These are phyloP conservation scores for Hartigia nigra DNA, from an alignment of 2,888 invertebrate species.

Conservation along the genomic window DNA sequence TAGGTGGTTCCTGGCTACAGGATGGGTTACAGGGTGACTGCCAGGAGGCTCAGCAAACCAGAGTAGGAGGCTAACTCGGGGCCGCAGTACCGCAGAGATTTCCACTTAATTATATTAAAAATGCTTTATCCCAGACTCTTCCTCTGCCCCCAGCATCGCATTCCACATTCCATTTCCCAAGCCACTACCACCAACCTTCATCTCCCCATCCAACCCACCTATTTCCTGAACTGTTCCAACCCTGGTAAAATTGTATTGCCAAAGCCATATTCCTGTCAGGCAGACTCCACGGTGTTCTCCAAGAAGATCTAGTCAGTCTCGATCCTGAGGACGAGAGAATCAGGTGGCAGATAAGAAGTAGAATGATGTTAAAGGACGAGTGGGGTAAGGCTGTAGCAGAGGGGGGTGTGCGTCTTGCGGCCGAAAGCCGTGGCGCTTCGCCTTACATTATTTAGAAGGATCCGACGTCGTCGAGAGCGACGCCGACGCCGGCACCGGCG, in stretches of 20 bases:
- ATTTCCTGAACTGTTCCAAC: neutral
- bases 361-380: neutral
- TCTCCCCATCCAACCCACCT: neutral
- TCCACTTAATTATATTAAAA: slow-evolving; percentile 66
- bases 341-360: neutral
- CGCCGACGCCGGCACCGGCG: slow-evolving; percentile 48
- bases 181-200: neutral
- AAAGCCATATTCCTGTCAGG: neutral
- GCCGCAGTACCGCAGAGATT: slow-evolving; percentile 57
- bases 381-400: neutral
- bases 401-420: neutral
- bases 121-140: slow-evolving; percentile 49
- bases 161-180: neutral
- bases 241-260: neutral
- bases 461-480: slow-evolving; percentile 37
- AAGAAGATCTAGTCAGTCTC: neutral
- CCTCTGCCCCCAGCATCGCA: slow-evolving; percentile 1
- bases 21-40: slow-evolving; percentile 15
- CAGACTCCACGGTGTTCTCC: neutral
- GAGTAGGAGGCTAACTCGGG: slow-evolving; percentile 7
- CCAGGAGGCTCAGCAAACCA: slow-evolving; percentile 9
- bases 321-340: neutral
- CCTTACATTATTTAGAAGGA: slow-evolving; percentile 63
- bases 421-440: slow-evolving; percentile 45
- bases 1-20: neutral